Evolutionary conservation across 2,888 invertebrate species (phyloP), one percentile per base, ranked within the genome.

Genomic region (Steinernema scapterisci): DNA sequence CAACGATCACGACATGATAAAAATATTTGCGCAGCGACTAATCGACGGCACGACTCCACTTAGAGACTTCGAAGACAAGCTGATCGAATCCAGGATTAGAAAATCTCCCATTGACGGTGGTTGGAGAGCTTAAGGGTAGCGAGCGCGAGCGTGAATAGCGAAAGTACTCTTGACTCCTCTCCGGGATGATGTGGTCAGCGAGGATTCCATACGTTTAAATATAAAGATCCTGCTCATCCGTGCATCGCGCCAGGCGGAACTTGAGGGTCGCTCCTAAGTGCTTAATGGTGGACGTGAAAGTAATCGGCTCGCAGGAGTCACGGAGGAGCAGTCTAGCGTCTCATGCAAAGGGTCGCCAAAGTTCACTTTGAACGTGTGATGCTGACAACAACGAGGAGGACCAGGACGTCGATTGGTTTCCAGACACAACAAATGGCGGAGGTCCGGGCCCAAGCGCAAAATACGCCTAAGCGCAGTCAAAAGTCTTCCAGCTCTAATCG

Each of bases 401-500:
- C n/a, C 16, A 48, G 7, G 48, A n/a, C 48, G 48, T 48, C 48
- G 19, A 48, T 48, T 48, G 19, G 48, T n/a, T 19, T 48, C 13
- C 31, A 63, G 25, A 31, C 63, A 63, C 38, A 63, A 63, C 63
- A 63, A 25, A 31, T 63, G 63, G 31, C 19, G 63, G 16, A 27
- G 38, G 38, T 38, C 38, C 63, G 3, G 13, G 63, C 5, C 63
- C 63, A 25, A 63, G 5, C 27, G 63, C 63, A 63, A 63, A 63
- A 63, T 63, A 63, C 3, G 38, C 38, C 38, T 38, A 38, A 63
- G 38, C 63, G 63, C 63, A 63, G 63, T 16, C 63, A 63, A 63
- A 63, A 63, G 63, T 63, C 63, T 63, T 31, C 63, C 31, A 31
- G 63, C 63, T 63, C 63, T 63, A 63, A 63, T 63, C 63, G 63